Base-by-base conservation (phyloP, 2,888 invertebrate species). In the Eristalis tenax region DNA sequence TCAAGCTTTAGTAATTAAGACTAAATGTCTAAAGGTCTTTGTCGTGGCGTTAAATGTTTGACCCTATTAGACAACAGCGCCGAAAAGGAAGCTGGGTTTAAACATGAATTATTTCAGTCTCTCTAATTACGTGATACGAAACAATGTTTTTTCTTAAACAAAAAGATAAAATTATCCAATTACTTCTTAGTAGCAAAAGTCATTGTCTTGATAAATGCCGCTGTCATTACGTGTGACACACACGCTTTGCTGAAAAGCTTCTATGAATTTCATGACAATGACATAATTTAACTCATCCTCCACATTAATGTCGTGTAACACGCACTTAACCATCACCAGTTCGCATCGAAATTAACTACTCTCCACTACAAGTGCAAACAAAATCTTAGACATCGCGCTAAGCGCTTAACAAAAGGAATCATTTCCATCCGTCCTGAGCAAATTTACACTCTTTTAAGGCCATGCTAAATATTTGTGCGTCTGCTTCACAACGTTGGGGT, bases 381-480 rank as follows among this genome's bases (percentile, higher is more conserved):
- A 61, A 65, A 71, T 43, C 50, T 63, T 40, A 13, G 59, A 43
- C 26, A 35, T 23, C 26, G n/a, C 38, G 18, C 38, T 5, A 38
- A 57, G n/a, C 38, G 18, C 38, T 5, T 28, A 57, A 43, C 40
- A 82, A 65, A n/a, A 26, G 38, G 23, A 57, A 43, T 26, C 65
- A 43, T 63, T 18, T 22, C 28, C 35, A 13, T 23, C 65, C 38
- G 11, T 5, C 50, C 50, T 66, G 61, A 61, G 66, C 68, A 63
- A 73, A 83, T 23, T 15, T 38, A 10, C 13, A 77, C 61, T 61
- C 64, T 40, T 64, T 69, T 56, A 63, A 82, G 61, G 50, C 71
- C 18, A 26, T 63, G 56, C 61, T 61, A 78, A 83, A 83, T 61
- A 83, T 69, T 68, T 38, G 83, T 83, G 78, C 73, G 83, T 78